Base-by-base conservation (phyloP, 1,140 invertebrate genomes). In the Lepidostoma basale region DNA sequence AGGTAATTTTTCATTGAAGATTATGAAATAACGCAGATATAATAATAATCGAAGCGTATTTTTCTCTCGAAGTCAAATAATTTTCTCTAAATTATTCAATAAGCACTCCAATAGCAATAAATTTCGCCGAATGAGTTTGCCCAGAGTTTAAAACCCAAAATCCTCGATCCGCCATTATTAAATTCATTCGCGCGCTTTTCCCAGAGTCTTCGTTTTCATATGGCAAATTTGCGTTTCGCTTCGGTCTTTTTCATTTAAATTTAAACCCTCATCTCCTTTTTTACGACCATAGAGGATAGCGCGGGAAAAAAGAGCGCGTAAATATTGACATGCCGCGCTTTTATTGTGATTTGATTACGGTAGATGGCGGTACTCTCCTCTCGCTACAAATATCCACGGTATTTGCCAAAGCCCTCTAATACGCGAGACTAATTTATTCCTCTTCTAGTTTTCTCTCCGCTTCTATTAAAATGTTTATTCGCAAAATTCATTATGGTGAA, bases 311-410 rank as follows among this genome's bases (percentile, higher is more conserved):
- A 72, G 70, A 39, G 66, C 66, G 70, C 70, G 70, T 72, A 72
- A 72, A 72, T 72, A 72, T 72, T 72, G 70, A 72, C 70, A 72
- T 69, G 70, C 63, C 67, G 70, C 62, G 70, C 67, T 72, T 72
- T 72, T 72, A 72, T 72, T 72, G 70, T 72, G 70, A 72, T 72
- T 72, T 72, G 70, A 72, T 72, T 72, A 72, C 67, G 67, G 67
- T 52, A 28, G 49, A 58, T 67, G 47, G 66, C 52, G 59, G 62
- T 68, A 47, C 70, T 65, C 66, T 54, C 60, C 56, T 66, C 62
- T 30, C 60, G 60, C 25, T 63, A 47, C 42, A 63, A 63, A 63
- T 63, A 63, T 30, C 39, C 33, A 47, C 60, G 45, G 62, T 69
- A 64, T 69, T 56, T 64, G 68, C 60, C 56, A 42, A 45, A 54